phyloP scores from a whole-genome alignment of 2,888 invertebrate species.

The Aleiodes testaceus region DNA sequence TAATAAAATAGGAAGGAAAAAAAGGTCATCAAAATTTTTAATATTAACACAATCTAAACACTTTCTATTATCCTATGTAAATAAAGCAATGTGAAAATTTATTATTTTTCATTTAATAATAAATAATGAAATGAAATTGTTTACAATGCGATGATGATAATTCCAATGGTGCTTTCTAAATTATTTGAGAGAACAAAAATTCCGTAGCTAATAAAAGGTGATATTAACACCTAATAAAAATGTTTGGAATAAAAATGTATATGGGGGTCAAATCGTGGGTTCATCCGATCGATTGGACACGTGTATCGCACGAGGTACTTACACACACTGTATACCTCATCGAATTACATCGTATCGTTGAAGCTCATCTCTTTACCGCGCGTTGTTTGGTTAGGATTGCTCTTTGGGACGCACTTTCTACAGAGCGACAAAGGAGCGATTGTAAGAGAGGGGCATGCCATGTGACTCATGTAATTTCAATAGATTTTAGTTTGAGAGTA shows the following conservation, averaged over 20 bases:
- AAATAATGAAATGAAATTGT: neutral
- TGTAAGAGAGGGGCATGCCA: too few species aligned
- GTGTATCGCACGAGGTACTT: conserved; percentile 39
- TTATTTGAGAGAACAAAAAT: neutral
- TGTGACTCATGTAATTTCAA: conserved; percentile 3
- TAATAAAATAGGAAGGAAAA: neutral
- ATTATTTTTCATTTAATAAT: too few species aligned
- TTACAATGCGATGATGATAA: conserved; percentile 20
- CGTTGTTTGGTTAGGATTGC: conserved; percentile 6
- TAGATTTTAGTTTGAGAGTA: neutral
- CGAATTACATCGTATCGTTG: conserved; percentile 12
- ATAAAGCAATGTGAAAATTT: neutral
- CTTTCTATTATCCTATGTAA: conserved; percentile 9
- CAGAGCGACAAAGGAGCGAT: neutral
- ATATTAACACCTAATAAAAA: conserved; percentile 25
- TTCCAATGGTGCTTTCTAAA: conserved; percentile 4
- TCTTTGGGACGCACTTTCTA: conserved; percentile 12
- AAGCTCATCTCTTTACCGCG: neutral
- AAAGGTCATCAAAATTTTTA: neutral
- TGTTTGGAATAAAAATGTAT: neutral
- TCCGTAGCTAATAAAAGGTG: neutral
- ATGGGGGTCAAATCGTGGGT: conserved; percentile 35
- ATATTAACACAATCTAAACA: neutral
- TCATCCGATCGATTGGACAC: conserved; percentile 47
- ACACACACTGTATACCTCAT: conserved; percentile 21